Evolutionary conservation across 2,113 vertebrate species (phyloP).

Genomic region (Ammospiza caudacuta): DNA sequence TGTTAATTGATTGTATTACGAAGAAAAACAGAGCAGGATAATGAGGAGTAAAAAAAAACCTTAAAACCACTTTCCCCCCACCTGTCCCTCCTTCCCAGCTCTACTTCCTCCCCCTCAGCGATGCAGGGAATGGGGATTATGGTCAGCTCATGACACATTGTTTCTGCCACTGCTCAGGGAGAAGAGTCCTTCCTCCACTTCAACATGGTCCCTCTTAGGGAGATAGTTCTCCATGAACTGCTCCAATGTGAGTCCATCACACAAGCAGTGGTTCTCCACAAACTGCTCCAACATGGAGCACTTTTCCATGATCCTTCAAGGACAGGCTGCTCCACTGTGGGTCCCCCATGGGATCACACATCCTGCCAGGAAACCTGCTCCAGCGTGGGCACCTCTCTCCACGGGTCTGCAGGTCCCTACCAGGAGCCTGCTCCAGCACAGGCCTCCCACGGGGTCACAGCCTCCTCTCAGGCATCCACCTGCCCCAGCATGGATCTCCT

Average conservation of each 20-base stretch:
- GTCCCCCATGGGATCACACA: background rate
- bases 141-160: rapidly evolving
- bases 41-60: background rate
- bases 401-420: rapidly evolving
- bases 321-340: background rate
- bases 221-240: background rate
- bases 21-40: background rate
- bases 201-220: rapidly evolving
- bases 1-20: background rate
- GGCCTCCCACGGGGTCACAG: background rate
- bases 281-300: background rate
- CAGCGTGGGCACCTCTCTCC: rapidly evolving
- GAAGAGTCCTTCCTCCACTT: background rate
- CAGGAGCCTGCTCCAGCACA: background rate
- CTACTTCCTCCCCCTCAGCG: background rate
- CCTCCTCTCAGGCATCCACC: too few relatives aligned
- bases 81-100: background rate
- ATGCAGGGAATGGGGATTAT: background rate
- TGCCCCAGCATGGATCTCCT: rapidly evolving
- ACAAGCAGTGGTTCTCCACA: background rate
- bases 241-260: rapidly evolving
- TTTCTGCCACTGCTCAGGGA: background rate
- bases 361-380: background rate
- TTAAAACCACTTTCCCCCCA: background rate
- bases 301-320: background rate